Conservation (phyloP, 2,113 vertebrate species). For the Megaceryle torquata region DNA sequence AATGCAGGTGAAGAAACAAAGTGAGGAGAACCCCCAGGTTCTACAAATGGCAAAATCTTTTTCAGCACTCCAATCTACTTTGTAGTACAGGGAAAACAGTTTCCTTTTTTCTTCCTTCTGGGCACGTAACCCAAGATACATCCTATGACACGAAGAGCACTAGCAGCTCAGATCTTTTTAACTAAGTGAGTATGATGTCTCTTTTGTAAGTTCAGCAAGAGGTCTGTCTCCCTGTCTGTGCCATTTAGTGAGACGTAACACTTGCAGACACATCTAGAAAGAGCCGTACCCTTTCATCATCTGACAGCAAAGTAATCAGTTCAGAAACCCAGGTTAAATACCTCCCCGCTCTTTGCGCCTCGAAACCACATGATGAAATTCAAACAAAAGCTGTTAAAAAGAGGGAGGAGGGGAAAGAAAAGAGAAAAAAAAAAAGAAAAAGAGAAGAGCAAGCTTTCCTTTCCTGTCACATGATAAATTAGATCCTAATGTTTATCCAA, state of each 20-base stretch:
- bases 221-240: not conserved
- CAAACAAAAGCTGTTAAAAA: conserved; percentile 48
- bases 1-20: not conserved
- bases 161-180: not conserved
- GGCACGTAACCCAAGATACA: not conserved
- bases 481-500: conserved; percentile 33
- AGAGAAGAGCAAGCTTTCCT: not conserved
- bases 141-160: accelerated
- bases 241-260: not conserved
- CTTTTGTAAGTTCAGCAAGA: conserved; percentile 20
- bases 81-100: not conserved
- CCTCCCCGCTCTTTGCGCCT: not conserved
- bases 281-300: not conserved
- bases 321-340: not conserved
- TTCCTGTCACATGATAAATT: conserved; percentile 34
- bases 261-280: not conserved
- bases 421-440: too few relatives aligned
- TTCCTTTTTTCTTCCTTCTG: not conserved
- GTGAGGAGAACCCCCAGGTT: not conserved
- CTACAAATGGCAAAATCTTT: not conserved
- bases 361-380: not conserved
- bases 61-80: not conserved
- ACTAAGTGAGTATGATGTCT: not conserved
- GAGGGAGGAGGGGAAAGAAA: accelerated
- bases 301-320: not conserved